These are phyloP conservation scores for Bostrychus sinensis DNA, from an alignment of 2,113 vertebrate genomes.

Conservation along the genomic window DNA sequence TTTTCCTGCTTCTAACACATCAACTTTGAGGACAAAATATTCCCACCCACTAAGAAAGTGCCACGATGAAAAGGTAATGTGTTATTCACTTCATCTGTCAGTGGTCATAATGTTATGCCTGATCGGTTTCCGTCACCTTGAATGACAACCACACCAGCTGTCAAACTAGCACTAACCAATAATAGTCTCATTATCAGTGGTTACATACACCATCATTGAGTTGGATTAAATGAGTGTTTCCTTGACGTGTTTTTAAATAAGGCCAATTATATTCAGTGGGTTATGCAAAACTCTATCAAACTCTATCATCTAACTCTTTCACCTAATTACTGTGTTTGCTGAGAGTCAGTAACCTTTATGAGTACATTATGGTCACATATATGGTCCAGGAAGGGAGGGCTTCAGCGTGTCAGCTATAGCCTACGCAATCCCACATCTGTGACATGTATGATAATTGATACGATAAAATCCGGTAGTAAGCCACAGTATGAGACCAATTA, in stretches of 20 bases:
- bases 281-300: slow-evolving; percentile 22
- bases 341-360: slow-evolving; percentile 4
- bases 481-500: slow-evolving; percentile 71
- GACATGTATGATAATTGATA: slow-evolving; percentile 42
- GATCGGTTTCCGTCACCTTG: too few species aligned
- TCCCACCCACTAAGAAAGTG: too few species aligned
- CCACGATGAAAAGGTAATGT: too few species aligned
- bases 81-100: too few species aligned
- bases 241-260: too few species aligned
- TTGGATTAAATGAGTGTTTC: too few species aligned
- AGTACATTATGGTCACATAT: background rate
- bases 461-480: slow-evolving; percentile 23
- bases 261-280: slow-evolving; percentile 55
- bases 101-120: too few species aligned
- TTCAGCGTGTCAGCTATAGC: background rate
- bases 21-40: too few species aligned
- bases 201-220: slow-evolving; percentile 53
- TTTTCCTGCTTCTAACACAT: too few species aligned
- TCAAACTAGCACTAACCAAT: slow-evolving; percentile 53
- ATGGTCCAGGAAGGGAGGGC: background rate
- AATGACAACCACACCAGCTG: slow-evolving; percentile 46
- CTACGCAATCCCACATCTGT: slow-evolving; percentile 12
- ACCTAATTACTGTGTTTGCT: slow-evolving; percentile 15
- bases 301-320: slow-evolving; percentile 14
- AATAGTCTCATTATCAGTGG: slow-evolving; percentile 48